phyloP scores from a whole-genome alignment of 1,140 invertebrate species.

The Anadara kagoshimensis region DNA sequence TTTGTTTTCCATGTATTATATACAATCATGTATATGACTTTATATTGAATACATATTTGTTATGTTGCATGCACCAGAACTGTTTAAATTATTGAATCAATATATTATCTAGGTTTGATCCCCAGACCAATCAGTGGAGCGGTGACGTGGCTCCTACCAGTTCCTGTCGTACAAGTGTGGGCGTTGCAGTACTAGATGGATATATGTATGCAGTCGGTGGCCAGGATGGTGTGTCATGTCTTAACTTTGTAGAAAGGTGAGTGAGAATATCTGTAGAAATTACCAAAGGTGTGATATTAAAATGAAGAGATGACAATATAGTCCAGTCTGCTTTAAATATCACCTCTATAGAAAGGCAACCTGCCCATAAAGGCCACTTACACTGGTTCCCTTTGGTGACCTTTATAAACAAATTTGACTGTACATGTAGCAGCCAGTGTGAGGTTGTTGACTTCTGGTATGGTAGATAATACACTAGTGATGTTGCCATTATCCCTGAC shows the following conservation, averaged over 20 bases:
- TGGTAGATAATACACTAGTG: too few relatives aligned
- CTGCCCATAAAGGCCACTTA: too few relatives aligned
- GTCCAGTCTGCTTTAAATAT: too few relatives aligned
- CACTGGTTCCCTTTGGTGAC: too few relatives aligned
- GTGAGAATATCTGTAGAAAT: background rate
- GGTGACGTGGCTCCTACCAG: constrained; percentile 98
- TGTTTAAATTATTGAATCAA: background rate
- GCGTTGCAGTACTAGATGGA: constrained; percentile 97
- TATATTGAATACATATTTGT: too few relatives aligned
- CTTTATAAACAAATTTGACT: too few relatives aligned
- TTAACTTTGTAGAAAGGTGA: constrained; percentile 80
- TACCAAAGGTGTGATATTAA: too few relatives aligned
- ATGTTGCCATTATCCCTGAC: too few relatives aligned
- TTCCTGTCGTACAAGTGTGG: constrained; percentile 97
- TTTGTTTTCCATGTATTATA: background rate
- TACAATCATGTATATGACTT: background rate
- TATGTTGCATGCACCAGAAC: too few relatives aligned
- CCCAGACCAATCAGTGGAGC: constrained; percentile 98
- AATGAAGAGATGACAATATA: background rate
- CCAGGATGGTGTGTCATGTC: constrained; percentile 95
- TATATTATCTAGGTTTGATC: constrained; percentile 86
- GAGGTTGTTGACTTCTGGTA: background rate
- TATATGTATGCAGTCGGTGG: constrained; percentile 97
- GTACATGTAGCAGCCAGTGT: background rate
- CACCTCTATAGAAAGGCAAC: too few relatives aligned